phyloP scores from a whole-genome alignment of 2,888 invertebrate genomes.

The Glaucopsyche alexis region DNA sequence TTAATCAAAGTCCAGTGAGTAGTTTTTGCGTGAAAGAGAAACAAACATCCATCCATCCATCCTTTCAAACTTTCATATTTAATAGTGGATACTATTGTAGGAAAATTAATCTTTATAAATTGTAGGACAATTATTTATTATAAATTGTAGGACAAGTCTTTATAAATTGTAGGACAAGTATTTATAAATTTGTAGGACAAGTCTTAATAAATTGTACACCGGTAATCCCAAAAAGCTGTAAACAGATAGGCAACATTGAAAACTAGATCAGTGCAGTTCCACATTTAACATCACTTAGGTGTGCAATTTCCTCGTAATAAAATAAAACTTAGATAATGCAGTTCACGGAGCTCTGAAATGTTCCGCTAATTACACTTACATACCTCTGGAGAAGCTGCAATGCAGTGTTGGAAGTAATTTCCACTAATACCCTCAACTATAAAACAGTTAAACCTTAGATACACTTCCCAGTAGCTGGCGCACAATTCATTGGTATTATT shows the following conservation, averaged over 20 bases:
- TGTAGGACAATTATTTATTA: no score
- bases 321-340: conserved; percentile 47
- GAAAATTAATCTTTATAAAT: no score
- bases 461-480: background rate
- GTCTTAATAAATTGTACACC: no score
- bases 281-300: conserved; percentile 33
- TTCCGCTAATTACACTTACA: conserved; percentile 63
- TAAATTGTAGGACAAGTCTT: no score
- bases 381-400: conserved; percentile 57
- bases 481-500: conserved; percentile 19
- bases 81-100: no score
- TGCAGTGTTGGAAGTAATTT: conserved; percentile 66
- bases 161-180: no score
- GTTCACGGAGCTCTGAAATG: conserved; percentile 51
- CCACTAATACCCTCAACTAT: conserved; percentile 60
- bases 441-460: conserved; percentile 41
- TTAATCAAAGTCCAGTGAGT: no score
- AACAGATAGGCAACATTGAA: background rate
- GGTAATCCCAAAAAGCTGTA: background rate
- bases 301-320: conserved; percentile 43
- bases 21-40: no score
- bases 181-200: no score
- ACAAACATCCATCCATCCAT: no score
- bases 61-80: no score
- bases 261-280: conserved; percentile 15